These are phyloP conservation scores for Pachypanchax playfairii DNA, from an alignment of 2,113 vertebrate species.

Conservation along the genomic window DNA sequence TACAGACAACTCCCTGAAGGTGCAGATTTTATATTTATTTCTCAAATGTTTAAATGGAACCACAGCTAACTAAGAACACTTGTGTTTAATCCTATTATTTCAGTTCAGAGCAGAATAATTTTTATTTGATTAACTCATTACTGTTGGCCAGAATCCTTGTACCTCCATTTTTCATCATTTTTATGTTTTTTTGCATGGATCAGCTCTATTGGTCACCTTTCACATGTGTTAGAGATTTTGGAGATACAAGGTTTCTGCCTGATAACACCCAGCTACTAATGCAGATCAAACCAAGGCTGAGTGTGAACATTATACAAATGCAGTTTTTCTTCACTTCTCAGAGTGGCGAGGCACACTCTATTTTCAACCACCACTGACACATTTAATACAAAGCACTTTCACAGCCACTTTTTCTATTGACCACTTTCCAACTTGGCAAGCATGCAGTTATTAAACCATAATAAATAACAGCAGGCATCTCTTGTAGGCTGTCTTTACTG, in stretches of 20 bases:
- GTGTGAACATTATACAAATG: conserved; percentile 61
- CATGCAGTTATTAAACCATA: conserved; percentile 64
- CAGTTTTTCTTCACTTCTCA: conserved; percentile 49
- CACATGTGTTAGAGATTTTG: background rate
- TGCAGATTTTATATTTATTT: too few relatives aligned
- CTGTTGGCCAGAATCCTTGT: too few relatives aligned
- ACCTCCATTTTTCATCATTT: too few relatives aligned
- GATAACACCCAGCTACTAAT: conserved; percentile 31
- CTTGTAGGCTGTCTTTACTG: conserved; percentile 35
- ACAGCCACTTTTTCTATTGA: conserved; percentile 64
- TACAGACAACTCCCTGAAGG: too few relatives aligned
- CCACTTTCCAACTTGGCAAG: conserved; percentile 59
- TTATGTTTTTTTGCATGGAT: too few relatives aligned
- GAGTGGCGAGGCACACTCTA: conserved; percentile 39
- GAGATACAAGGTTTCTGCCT: conserved; percentile 50
- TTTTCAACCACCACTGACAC: conserved; percentile 65
- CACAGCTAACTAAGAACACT: too few relatives aligned
- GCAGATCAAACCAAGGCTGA: conserved; percentile 50
- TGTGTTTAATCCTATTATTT: too few relatives aligned
- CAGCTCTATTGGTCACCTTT: too few relatives aligned
- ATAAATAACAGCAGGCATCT: conserved; percentile 61
- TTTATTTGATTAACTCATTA: too few relatives aligned
- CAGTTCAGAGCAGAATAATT: too few relatives aligned
- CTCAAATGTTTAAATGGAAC: too few relatives aligned
- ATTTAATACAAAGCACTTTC: conserved; percentile 64